phyloP scores from a whole-genome alignment of 2,797 vertebrate genomes.

The Scyliorhinus canicula region DNA sequence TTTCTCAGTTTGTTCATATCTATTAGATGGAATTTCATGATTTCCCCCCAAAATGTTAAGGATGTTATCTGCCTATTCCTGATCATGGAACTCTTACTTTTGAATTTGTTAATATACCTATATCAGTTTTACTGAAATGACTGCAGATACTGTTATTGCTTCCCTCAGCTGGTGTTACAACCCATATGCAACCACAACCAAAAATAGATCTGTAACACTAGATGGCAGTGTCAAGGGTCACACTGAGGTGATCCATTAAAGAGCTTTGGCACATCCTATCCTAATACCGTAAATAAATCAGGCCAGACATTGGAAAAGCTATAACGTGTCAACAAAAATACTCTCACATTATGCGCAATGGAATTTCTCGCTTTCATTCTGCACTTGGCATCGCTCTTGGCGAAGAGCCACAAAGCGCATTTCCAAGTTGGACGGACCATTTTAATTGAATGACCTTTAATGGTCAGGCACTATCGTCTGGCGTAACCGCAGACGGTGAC shows the following conservation, averaged over 20 bases:
- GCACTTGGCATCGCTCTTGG: neutral
- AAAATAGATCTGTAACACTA: conserved; percentile 21
- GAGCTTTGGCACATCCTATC: neutral
- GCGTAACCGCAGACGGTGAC: neutral
- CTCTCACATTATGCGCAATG: neutral
- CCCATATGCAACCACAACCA: neutral
- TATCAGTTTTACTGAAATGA: neutral
- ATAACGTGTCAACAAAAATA: neutral
- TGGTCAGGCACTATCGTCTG: neutral
- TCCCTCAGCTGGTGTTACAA: conserved; percentile 16
- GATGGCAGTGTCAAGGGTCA: conserved; percentile 23
- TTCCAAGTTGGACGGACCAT: neutral
- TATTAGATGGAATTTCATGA: neutral
- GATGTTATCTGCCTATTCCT: neutral
- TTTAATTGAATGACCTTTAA: neutral
- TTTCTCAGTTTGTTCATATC: neutral
- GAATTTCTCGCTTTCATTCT: neutral
- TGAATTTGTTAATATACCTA: neutral
- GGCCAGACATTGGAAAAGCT: neutral
- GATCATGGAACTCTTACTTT: neutral
- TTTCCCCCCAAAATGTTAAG: neutral
- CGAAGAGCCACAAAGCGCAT: too few species aligned
- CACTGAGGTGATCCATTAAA: conserved; percentile 20
- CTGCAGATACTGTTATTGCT: neutral
- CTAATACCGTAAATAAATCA: neutral